phyloP scores from a whole-genome alignment of 2,888 invertebrate species.

The Scaptomyza polygonia region DNA sequence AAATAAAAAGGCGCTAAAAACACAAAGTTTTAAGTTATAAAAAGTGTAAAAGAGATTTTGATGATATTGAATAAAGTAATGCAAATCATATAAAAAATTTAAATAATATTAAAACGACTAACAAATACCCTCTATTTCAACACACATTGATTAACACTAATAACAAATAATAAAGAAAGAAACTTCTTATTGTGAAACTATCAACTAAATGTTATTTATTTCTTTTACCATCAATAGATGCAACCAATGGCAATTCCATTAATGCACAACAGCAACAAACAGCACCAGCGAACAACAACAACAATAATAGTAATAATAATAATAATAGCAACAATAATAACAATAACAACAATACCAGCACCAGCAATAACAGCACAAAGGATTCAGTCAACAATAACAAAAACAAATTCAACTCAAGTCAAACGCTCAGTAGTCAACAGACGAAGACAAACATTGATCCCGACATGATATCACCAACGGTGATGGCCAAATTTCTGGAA shows the following conservation, averaged over 20 bases:
- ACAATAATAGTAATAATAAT: constrained; percentile 31
- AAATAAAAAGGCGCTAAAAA: no score
- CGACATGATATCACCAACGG: constrained; percentile 90
- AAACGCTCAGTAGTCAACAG: constrained; percentile 39
- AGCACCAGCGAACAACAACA: constrained; percentile 45
- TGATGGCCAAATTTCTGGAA: constrained; percentile 96
- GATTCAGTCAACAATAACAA: constrained; percentile 47
- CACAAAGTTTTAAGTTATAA: no score
- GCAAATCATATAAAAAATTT: background rate
- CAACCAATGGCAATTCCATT: constrained; percentile 41
- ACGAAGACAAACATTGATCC: constrained; percentile 59
- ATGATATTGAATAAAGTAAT: no score
- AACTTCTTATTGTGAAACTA: background rate
- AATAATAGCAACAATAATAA: constrained; percentile 27
- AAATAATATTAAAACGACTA: background rate
- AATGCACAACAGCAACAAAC: constrained; percentile 37
- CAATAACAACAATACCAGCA: constrained; percentile 31
- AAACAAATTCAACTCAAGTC: constrained; percentile 47
- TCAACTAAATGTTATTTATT: background rate
- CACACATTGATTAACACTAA: no score
- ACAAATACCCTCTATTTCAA: background rate
- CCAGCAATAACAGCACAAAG: constrained; percentile 29
- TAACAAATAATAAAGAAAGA: constrained; percentile 13
- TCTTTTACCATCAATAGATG: constrained; percentile 35
- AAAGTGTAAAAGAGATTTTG: no score